phyloP scores from a whole-genome alignment of 2,113 vertebrate genomes.

The Prunella himalayana region DNA sequence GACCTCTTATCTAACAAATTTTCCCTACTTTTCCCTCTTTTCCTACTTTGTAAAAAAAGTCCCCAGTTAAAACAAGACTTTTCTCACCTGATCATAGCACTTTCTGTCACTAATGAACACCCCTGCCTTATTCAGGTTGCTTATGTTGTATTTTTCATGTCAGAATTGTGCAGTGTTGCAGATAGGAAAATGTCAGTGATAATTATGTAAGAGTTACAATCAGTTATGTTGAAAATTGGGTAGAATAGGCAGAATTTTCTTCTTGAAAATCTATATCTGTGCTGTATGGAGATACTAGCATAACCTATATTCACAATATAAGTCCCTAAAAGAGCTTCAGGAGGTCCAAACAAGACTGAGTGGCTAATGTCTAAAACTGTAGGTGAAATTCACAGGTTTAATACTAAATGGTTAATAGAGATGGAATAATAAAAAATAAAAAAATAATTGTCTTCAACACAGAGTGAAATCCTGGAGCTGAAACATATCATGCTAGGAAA shows the following conservation, averaged over 20 bases:
- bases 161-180: not conserved
- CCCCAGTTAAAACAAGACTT: not conserved
- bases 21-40: not conserved
- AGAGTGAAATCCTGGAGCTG: not conserved
- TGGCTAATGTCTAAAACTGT: not conserved
- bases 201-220: not conserved
- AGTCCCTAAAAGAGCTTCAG: not conserved
- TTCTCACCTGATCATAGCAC: not conserved
- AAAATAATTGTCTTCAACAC: not conserved
- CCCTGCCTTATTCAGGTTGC: not conserved
- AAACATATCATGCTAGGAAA: not conserved
- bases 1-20: not conserved
- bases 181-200: constrained; percentile 14
- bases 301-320: not conserved
- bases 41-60: not conserved
- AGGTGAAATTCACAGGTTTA: not conserved
- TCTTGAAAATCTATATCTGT: not conserved
- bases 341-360: not conserved
- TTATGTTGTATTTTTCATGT: not conserved
- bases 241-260: not conserved
- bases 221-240: constrained; percentile 11
- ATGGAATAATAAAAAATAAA: not conserved
- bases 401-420: not conserved
- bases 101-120: not conserved
- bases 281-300: not conserved